These are phyloP conservation scores for Xestia c-nigrum DNA, from an alignment of 2,888 invertebrate species.

Conservation along the genomic window DNA sequence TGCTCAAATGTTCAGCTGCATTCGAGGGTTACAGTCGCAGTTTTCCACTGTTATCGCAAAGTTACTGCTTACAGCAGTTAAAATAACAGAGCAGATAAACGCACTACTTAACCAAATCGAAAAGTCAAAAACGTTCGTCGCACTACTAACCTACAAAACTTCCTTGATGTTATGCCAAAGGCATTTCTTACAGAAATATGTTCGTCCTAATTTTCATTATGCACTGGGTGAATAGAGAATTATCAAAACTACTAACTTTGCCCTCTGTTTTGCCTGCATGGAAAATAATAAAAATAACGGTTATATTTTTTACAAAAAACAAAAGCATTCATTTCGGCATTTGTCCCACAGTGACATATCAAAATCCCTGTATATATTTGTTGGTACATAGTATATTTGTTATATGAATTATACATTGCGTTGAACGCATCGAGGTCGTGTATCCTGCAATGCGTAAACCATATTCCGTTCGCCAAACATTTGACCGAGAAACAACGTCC, in stretches of 20 bases:
- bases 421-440: conserved; percentile 52
- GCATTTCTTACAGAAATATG: neutral
- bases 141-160: conserved; percentile 32
- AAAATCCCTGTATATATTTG: neutral
- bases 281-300: neutral
- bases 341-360: neutral
- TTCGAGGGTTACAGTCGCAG: neutral
- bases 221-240: neutral
- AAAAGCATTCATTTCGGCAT: neutral
- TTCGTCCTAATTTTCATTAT: neutral
- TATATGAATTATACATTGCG: conserved; percentile 13
- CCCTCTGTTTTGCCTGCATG: neutral
- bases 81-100: conserved; percentile 18
- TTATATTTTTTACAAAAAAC: neutral
- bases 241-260: neutral
- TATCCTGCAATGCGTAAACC: conserved; percentile 65
- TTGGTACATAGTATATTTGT: conserved; percentile 1
- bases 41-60: neutral
- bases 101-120: conserved; percentile 39
- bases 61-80: neutral
- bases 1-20: too few relatives aligned
- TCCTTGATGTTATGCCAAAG: conserved; percentile 45
- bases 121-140: neutral
- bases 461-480: conserved; percentile 41
- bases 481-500: conserved; percentile 36